These are phyloP conservation scores for Chinchilla lanigera DNA, from an alignment of 2,113 vertebrate genomes.

Conservation along the genomic window DNA sequence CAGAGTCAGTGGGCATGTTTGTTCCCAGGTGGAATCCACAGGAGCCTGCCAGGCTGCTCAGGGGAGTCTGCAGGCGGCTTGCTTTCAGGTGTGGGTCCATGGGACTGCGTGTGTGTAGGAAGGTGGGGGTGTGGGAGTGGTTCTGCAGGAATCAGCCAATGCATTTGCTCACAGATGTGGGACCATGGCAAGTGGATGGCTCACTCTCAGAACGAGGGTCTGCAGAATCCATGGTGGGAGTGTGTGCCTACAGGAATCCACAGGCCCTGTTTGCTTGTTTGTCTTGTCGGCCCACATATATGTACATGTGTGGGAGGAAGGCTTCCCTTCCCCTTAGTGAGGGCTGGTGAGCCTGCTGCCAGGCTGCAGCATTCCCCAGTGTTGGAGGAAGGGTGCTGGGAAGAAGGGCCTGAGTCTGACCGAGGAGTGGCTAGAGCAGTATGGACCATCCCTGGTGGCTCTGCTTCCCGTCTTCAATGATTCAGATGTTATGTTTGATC, in stretches of 20 bases:
- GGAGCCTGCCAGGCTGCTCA: neutral
- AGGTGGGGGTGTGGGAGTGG: no score
- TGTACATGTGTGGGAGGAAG: neutral
- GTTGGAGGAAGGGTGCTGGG: neutral
- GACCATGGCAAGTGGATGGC: neutral
- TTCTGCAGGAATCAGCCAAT: neutral
- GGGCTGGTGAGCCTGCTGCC: neutral
- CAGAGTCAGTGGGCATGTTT: neutral
- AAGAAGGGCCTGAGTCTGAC: neutral
- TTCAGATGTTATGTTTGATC: neutral
- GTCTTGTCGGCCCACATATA: neutral
- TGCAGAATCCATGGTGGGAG: neutral
- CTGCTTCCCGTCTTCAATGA: neutral
- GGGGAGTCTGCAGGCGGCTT: neutral
- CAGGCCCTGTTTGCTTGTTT: neutral
- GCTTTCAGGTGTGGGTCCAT: neutral
- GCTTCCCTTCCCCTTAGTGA: neutral
- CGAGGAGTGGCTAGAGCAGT: neutral
- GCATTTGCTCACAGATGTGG: neutral
- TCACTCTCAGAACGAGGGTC: neutral
- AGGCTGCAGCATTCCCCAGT: neutral
- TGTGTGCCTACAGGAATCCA: neutral
- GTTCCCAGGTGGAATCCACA: neutral
- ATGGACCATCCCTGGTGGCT: neutral
- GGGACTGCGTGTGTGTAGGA: neutral